phyloP scores from a whole-genome alignment of 1,140 invertebrate genomes.

The Drosophila subpulchrella region DNA sequence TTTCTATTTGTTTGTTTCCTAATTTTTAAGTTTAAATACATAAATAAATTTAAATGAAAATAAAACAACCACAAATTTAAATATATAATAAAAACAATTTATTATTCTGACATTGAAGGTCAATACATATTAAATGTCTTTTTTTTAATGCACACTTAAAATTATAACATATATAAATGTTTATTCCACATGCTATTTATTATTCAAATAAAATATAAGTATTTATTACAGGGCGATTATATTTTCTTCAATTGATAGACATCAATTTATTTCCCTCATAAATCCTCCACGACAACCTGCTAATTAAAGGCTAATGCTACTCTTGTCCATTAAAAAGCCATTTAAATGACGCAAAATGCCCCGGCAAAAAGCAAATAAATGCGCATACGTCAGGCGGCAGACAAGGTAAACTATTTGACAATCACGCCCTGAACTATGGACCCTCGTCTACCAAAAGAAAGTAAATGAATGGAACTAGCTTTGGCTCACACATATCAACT shows the following conservation, averaged over 20 bases:
- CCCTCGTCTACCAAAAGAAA: constrained; percentile 22
- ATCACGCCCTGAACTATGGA: constrained; percentile 21
- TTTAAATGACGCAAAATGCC: constrained; percentile 30
- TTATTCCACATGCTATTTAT: too few relatives aligned
- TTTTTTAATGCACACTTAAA: too few relatives aligned
- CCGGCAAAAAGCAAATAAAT: constrained; percentile 22
- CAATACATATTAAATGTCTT: too few relatives aligned
- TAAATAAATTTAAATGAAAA: not conserved
- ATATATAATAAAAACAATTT: too few relatives aligned
- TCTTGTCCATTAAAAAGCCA: constrained; percentile 30
- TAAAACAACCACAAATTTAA: too few relatives aligned
- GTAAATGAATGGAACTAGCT: constrained; percentile 44
- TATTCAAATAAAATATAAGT: too few relatives aligned
- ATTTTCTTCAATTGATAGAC: not conserved
- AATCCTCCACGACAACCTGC: constrained; percentile 6
- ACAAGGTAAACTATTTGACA: constrained; percentile 19
- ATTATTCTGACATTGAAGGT: too few relatives aligned
- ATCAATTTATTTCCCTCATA: constrained; percentile 7
- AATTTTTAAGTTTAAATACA: not conserved
- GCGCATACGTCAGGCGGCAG: not conserved
- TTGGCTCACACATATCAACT: constrained; percentile 56
- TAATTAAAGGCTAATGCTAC: constrained; percentile 23
- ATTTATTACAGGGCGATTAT: not conserved
- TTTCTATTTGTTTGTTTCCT: not conserved
- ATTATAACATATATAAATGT: too few relatives aligned